Conservation (phyloP, 30 jellyfish, hydroid and myxozoan species). For the Chrysaora quinquecirrha region DNA sequence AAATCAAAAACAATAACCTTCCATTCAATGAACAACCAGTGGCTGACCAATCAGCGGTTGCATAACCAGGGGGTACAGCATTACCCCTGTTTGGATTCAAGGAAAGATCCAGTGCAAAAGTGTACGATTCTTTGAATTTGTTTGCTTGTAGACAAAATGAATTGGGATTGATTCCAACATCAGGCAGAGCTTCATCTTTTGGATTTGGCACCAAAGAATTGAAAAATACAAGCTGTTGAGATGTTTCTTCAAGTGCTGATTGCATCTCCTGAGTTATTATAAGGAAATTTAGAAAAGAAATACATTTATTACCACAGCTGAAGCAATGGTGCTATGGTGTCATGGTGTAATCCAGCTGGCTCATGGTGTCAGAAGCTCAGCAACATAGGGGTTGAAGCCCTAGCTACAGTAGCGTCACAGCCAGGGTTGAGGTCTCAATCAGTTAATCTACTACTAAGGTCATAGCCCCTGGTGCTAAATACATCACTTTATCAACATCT, state of each 20-base stretch:
- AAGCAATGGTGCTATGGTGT: neutral
- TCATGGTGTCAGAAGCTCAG: too few relatives aligned
- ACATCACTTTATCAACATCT: neutral
- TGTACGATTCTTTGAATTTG: slow-evolving; percentile 26
- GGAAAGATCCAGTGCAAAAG: slow-evolving; percentile 38
- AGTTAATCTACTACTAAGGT: too few relatives aligned
- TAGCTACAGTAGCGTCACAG: too few relatives aligned
- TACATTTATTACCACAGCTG: neutral
- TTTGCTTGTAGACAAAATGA: slow-evolving; percentile 52
- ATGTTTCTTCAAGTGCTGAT: neutral
- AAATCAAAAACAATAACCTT: too few relatives aligned
- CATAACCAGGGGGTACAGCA: neutral
- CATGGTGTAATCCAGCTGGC: too few relatives aligned
- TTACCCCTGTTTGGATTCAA: slow-evolving; percentile 58
- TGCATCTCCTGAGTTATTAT: slow-evolving; percentile 18
- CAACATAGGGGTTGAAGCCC: too few relatives aligned
- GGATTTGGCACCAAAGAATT: slow-evolving; percentile 28
- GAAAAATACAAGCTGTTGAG: slow-evolving; percentile 22
- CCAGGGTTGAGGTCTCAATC: too few relatives aligned
- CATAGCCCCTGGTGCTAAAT: too few relatives aligned
- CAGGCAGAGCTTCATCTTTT: slow-evolving; percentile 20
- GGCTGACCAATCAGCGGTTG: slow-evolving; percentile 47
- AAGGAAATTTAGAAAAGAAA: neutral
- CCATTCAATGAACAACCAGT: slow-evolving; percentile 30
- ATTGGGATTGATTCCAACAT: slow-evolving; percentile 54